Conservation (phyloP, 1,140 invertebrate genomes). For the Holcopasites calliopsidis region DNA sequence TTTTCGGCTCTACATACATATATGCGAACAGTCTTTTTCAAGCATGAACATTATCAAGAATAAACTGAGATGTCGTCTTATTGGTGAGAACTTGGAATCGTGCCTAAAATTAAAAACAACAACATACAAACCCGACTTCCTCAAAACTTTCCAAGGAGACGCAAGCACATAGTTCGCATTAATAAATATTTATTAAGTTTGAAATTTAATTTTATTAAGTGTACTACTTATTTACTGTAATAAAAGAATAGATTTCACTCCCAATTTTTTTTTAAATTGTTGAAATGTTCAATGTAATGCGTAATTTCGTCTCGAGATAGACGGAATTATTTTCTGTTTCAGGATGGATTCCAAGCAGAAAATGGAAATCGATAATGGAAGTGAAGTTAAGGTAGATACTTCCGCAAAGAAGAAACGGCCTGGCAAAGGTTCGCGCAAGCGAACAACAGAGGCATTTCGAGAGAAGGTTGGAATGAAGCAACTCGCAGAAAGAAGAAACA, state of each 20-base stretch:
- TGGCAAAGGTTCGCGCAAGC: not conserved
- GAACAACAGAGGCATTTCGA: not conserved
- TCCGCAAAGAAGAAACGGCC: not conserved
- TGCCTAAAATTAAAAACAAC: slow-evolving; percentile 20
- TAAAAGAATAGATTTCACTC: too few species aligned
- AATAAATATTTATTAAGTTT: slow-evolving; percentile 18
- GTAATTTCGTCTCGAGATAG: not conserved
- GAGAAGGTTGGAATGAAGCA: not conserved
- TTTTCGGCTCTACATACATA: too few species aligned
- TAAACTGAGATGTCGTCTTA: too few species aligned
- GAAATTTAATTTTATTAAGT: slow-evolving; percentile 11
- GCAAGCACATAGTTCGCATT: too few species aligned
- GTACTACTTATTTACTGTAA: too few species aligned
- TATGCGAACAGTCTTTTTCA: too few species aligned
- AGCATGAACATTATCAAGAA: too few species aligned
- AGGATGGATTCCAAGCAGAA: not conserved
- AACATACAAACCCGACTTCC: slow-evolving; percentile 17
- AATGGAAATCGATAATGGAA: not conserved
- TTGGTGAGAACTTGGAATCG: not conserved
- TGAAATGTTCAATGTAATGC: too few species aligned
- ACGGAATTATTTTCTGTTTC: not conserved
- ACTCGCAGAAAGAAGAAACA: not conserved
- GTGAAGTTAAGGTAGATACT: not conserved
- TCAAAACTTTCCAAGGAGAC: slow-evolving; percentile 15
- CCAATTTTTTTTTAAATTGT: too few species aligned